Conservation (phyloP, 1,140 invertebrate genomes). For the Notospermus geniculatus region DNA sequence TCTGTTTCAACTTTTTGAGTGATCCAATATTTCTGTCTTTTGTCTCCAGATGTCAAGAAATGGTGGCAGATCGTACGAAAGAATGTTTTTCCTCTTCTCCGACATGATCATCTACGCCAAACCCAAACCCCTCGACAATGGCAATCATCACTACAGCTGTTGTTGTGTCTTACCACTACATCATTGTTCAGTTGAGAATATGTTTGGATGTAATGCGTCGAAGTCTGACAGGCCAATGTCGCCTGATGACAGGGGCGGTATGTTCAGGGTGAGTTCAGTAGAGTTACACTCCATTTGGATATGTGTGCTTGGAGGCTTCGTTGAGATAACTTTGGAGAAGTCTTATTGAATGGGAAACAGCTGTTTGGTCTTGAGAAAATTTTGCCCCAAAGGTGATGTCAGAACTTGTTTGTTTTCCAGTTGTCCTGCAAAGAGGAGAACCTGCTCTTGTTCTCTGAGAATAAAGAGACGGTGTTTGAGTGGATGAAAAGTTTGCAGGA, state of each 20-base stretch:
- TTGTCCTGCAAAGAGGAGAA: constrained; percentile 52
- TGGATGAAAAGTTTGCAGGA: constrained; percentile 42
- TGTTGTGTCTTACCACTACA: constrained; percentile 54
- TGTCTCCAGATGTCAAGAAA: constrained; percentile 53
- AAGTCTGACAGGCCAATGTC: constrained; percentile 19
- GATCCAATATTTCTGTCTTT: too few species aligned
- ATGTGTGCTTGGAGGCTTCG: too few species aligned
- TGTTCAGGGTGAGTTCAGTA: constrained; percentile 48
- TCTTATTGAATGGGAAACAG: too few species aligned
- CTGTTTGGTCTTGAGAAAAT: too few species aligned
- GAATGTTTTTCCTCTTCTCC: constrained; percentile 57
- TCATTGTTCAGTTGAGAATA: constrained; percentile 46
- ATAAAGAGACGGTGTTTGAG: constrained; percentile 34
- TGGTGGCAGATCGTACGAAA: constrained; percentile 44
- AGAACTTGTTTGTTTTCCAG: constrained; percentile 27
- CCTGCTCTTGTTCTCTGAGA: constrained; percentile 44
- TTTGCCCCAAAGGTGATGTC: background rate
- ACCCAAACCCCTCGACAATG: constrained; percentile 43
- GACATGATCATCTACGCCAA: constrained; percentile 57
- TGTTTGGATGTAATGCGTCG: constrained; percentile 39
- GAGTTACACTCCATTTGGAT: too few species aligned
- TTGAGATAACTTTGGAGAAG: too few species aligned
- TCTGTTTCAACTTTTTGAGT: too few species aligned
- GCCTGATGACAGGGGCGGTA: constrained; percentile 30
- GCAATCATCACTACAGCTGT: constrained; percentile 43